phyloP scores from a whole-genome alignment of 23 tunicate species.

The Trididemnum nubilum region DNA sequence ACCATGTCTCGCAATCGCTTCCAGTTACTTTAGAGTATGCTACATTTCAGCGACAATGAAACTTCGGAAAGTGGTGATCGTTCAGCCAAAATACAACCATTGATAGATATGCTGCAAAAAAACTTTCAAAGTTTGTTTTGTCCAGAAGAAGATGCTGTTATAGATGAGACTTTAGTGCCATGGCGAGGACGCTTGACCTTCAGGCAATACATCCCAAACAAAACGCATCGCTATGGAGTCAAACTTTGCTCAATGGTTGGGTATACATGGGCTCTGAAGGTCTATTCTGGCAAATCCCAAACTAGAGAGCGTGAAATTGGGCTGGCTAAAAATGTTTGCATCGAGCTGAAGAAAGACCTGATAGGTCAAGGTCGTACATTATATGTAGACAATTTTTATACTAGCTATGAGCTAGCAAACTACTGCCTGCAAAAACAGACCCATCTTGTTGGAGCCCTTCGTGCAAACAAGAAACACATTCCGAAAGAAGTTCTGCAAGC shows the following conservation, averaged over 20 bases:
- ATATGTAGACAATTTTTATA: slow-evolving; percentile 39
- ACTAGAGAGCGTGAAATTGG: slow-evolving; percentile 39
- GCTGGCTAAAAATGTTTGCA: slow-evolving; percentile 29
- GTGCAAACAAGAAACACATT: slow-evolving; percentile 26
- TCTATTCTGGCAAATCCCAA: slow-evolving; percentile 25
- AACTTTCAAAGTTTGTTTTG: slow-evolving; percentile 27
- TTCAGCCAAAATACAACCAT: slow-evolving; percentile 30
- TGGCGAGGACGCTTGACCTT: slow-evolving; percentile 37
- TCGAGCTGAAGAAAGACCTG: slow-evolving; percentile 26
- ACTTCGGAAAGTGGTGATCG: not conserved
- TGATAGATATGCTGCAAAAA: slow-evolving; percentile 22
- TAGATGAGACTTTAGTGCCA: slow-evolving; percentile 40
- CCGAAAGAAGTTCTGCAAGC: slow-evolving; percentile 33
- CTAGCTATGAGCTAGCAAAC: slow-evolving; percentile 30
- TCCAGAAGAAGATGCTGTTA: slow-evolving; percentile 37
- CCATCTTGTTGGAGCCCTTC: slow-evolving; percentile 32
- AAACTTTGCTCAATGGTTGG: slow-evolving; percentile 31
- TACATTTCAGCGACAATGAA: slow-evolving; percentile 35
- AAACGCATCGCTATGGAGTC: slow-evolving; percentile 32
- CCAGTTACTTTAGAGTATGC: slow-evolving; percentile 24
- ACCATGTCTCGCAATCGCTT: slow-evolving; percentile 33
- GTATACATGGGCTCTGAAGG: slow-evolving; percentile 18
- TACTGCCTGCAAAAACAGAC: slow-evolving; percentile 23
- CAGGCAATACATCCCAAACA: slow-evolving; percentile 36
- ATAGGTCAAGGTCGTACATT: slow-evolving; percentile 30